Conservation (phyloP, 2,797 vertebrate species). For the Ctenosaura bakeri region DNA sequence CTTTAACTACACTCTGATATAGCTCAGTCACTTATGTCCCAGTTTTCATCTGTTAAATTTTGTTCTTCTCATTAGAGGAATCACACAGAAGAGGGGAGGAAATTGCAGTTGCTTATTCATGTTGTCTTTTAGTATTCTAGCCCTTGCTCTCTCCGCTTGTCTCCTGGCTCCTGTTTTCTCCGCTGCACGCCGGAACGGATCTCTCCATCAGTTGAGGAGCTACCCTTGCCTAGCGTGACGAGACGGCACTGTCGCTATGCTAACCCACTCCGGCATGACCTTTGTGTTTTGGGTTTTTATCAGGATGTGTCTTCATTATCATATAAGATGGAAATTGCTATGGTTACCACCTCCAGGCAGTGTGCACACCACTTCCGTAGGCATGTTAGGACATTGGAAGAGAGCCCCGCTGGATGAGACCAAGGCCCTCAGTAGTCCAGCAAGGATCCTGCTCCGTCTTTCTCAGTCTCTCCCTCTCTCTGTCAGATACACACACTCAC, state of each 20-base stretch:
- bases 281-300: slow-evolving; percentile 38
- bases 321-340: slow-evolving; percentile 38
- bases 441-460: too few species aligned
- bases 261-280: slow-evolving; percentile 9
- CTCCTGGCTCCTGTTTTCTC: neutral
- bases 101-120: neutral
- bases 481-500: neutral
- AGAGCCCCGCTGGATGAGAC: neutral
- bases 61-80: neutral
- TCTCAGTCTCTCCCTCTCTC: neutral
- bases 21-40: too few species aligned
- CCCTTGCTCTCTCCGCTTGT: neutral
- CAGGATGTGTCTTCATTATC: slow-evolving; percentile 20
- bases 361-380: neutral
- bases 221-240: neutral
- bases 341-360: slow-evolving; percentile 37
- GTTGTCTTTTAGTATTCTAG: neutral
- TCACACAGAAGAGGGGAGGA: neutral
- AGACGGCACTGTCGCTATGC: neutral
- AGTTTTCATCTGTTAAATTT: too few species aligned
- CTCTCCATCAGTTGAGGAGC: slow-evolving; percentile 19
- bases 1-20: too few species aligned
- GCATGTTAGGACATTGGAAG: neutral
- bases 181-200: neutral
- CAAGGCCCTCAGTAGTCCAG: neutral